Percentiles rank a stretch among this genome's conserved stretches.
Conservation (phyloP, 2,888 invertebrate genomes). For the Candidula unifasciata region DNA sequence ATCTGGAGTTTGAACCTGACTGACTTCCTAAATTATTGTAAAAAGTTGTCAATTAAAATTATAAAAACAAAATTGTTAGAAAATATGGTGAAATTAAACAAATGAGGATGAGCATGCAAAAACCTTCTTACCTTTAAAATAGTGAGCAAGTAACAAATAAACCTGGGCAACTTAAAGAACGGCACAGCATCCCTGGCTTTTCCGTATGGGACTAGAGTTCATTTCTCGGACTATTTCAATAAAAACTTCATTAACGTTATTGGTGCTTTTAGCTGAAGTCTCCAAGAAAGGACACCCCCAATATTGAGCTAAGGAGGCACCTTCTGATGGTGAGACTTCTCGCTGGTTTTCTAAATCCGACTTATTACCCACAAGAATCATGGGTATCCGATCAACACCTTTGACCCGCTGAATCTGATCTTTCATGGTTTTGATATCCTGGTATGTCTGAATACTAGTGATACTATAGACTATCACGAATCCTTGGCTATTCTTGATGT, state of each 20-base stretch:
- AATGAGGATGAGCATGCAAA: background rate
- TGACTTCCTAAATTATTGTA: too few relatives aligned
- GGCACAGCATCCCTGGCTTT: slow-evolving; percentile 66
- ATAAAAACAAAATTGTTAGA: too few relatives aligned
- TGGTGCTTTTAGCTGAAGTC: slow-evolving; percentile 97
- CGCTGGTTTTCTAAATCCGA: slow-evolving; percentile 98
- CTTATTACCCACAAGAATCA: slow-evolving; percentile 98
- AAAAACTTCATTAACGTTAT: slow-evolving; percentile 99
- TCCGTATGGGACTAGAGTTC: slow-evolving; percentile 83
- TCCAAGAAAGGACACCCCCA: slow-evolving; percentile 99
- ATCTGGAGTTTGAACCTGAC: too few relatives aligned
- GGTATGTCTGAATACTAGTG: slow-evolving; percentile 99
- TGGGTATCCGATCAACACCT: slow-evolving; percentile 94
- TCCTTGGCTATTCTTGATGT: slow-evolving; percentile 98
- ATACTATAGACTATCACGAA: slow-evolving; percentile 89
- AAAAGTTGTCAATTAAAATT: too few relatives aligned
- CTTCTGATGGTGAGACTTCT: slow-evolving; percentile 92
- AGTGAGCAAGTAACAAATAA: background rate
- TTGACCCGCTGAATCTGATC: slow-evolving; percentile 98
- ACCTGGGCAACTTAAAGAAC: slow-evolving; percentile 51
- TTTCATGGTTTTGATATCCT: slow-evolving; percentile 99
- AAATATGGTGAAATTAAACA: too few relatives aligned
- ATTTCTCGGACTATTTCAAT: slow-evolving; percentile 99
- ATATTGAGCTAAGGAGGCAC: slow-evolving; percentile 91
- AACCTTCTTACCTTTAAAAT: slow-evolving; percentile 14